Base-by-base conservation (phyloP, 2,797 vertebrate species). In the Sebastiscus albofasciatus region DNA sequence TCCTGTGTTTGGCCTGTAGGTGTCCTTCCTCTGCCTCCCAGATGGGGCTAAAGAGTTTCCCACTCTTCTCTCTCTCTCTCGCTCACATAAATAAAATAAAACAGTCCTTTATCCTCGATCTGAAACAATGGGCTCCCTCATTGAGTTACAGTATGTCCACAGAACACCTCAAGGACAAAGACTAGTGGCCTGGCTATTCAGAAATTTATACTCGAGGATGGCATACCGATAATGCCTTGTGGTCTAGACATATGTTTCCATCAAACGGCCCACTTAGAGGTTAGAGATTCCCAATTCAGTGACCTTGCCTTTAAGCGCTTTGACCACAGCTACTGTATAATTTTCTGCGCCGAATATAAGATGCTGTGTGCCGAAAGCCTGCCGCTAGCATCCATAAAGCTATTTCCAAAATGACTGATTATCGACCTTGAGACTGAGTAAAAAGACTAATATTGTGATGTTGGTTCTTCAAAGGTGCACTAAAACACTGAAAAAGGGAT, bases 241-340 rank as follows among this genome's bases (percentile, higher is more conserved):
- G 79, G 89, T 90, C 81, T 58, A 84, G 88, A 93, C 86, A 79
- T 75, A 81, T 65, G 78, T 87, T 91, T 88, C 78, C 84, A 87
- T 92, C 81, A 88, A 87, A 69, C 22, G 2, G 59, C 60, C 79
- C 68, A 80, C 77, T 82, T 77, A 70, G 72, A 82, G 76, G 73
- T 84, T 79, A 66, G 31, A 80, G 49, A 83, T 78, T 81, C 87
- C 67, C 36, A 76, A 82, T 79, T 87, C 84, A 49, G 66, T 77
- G 89, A 90, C 90, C 89, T 91, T 91, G 83, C 49, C 75, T 86
- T 80, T 54, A 80, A 89, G 84, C 46, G 7, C 58, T 83, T 66
- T 60, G 81, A 89, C 86, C 86, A 74, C 72, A 64, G 79, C 81
- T 14, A 64, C 78, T 61, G 73, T 89, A 80, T 88, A 82, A 91